These are phyloP conservation scores for Pampus argenteus DNA, from an alignment of 2,797 vertebrate genomes.

Conservation along the genomic window DNA sequence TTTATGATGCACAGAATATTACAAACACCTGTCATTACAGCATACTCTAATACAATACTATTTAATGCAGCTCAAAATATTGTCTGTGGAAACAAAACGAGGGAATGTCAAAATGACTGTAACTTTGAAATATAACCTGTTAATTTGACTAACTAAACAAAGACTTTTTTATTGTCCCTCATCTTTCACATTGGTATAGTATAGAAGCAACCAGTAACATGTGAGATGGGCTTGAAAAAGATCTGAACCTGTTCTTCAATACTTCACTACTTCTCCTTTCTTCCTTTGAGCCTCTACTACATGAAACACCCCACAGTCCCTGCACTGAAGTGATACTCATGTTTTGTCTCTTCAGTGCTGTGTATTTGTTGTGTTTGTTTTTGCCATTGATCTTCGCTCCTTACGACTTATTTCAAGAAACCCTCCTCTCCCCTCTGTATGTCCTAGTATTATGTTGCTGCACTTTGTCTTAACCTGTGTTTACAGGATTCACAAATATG, in stretches of 20 bases:
- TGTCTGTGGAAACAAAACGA: not conserved
- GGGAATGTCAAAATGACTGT: not conserved
- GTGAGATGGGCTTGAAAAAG: not conserved
- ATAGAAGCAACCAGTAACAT: not conserved
- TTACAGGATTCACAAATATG: slow-evolving; percentile 30
- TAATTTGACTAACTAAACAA: not conserved
- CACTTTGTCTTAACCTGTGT: slow-evolving; percentile 22
- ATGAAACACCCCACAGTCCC: not conserved
- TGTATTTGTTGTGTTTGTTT: slow-evolving; percentile 25
- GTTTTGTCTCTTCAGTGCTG: not conserved
- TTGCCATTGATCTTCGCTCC: slow-evolving; percentile 12
- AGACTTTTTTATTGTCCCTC: not conserved
- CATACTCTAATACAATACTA: not conserved
- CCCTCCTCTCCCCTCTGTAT: not conserved
- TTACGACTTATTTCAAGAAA: slow-evolving; percentile 12
- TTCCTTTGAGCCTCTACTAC: not conserved
- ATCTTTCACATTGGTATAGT: not conserved
- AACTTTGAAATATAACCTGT: slow-evolving; percentile 3
- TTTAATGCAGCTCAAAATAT: not conserved
- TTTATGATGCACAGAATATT: slow-evolving; percentile 7
- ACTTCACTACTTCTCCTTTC: not conserved
- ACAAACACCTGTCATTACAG: not conserved
- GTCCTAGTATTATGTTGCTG: not conserved
- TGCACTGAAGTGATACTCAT: not conserved
- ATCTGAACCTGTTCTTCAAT: not conserved